Percentiles rank a stretch among this genome's conserved stretches.
Evolutionary conservation across 2,797 vertebrate species (phyloP).

Genomic region (Gymnothorax reevesii): DNA sequence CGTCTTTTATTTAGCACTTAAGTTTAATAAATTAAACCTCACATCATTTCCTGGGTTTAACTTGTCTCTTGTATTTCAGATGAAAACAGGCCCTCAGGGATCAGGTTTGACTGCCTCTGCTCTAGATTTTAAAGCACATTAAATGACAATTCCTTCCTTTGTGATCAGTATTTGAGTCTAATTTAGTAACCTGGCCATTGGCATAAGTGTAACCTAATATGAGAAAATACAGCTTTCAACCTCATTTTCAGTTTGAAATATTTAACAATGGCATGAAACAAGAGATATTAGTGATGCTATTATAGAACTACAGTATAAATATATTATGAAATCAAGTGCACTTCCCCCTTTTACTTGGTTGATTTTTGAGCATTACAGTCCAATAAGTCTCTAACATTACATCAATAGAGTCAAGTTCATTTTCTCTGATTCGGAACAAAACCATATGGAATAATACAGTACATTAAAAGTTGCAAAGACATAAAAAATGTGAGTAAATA

Average conservation of each 20-base stretch:
- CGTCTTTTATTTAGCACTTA: too few species aligned
- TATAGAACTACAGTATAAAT: neutral
- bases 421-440: neutral
- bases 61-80: too few species aligned
- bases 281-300: neutral
- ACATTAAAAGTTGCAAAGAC: neutral
- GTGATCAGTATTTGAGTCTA: neutral
- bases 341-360: neutral
- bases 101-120: too few species aligned
- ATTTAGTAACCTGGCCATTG: neutral
- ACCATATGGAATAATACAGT: neutral
- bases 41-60: too few species aligned
- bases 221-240: neutral
- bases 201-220: neutral
- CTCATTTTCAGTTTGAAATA: neutral
- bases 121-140: neutral
- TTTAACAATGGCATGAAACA: neutral
- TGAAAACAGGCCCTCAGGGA: too few species aligned
- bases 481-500: neutral
- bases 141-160: neutral
- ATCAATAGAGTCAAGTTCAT: neutral
- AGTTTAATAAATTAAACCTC: too few species aligned
- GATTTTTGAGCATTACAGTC: neutral
- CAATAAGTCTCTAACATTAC: neutral
- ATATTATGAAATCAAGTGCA: neutral